phyloP scores from a whole-genome alignment of 2,888 invertebrate species.

The Pteria penguin region DNA sequence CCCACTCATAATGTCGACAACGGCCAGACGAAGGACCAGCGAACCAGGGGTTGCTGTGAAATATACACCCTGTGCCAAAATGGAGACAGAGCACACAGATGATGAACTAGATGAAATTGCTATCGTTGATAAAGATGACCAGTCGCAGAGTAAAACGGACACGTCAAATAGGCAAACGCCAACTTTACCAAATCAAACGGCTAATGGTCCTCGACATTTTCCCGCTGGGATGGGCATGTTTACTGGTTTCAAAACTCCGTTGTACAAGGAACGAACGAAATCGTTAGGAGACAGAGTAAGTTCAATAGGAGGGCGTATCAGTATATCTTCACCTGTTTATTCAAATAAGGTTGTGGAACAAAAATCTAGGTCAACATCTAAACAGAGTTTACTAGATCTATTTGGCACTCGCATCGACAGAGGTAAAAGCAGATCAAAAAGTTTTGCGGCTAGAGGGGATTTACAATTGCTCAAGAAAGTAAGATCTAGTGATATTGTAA shows the following conservation, averaged over 20 bases:
- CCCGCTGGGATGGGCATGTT: conserved; percentile 79
- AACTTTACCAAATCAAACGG: conserved; percentile 24
- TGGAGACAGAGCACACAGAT: conserved; percentile 72
- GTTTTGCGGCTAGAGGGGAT: conserved; percentile 83
- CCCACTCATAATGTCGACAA: not conserved
- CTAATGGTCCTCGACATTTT: conserved; percentile 84
- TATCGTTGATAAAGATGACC: conserved; percentile 83
- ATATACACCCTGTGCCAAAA: conserved; percentile 79
- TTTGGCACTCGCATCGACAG: conserved; percentile 86
- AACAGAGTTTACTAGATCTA: conserved; percentile 85
- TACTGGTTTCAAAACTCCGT: conserved; percentile 40
- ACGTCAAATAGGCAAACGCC: conserved; percentile 5
- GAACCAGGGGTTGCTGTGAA: conserved; percentile 70
- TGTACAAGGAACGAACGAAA: conserved; percentile 63
- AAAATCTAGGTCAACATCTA: conserved; percentile 82
- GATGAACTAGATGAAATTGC: conserved; percentile 86
- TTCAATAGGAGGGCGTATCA: conserved; percentile 81
- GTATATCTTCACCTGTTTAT: conserved; percentile 79
- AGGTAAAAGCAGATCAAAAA: conserved; percentile 82
- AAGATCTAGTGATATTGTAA: conserved; percentile 82
- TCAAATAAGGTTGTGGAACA: conserved; percentile 77
- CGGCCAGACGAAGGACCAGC: conserved; percentile 54
- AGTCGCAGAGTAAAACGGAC: conserved; percentile 1
- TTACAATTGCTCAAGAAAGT: conserved; percentile 84
- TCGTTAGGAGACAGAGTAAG: conserved; percentile 82